Evolutionary conservation across 2,888 invertebrate genomes (phyloP), one percentile per base, ranked within the genome.

Genomic region (Heliothis peltigera): DNA sequence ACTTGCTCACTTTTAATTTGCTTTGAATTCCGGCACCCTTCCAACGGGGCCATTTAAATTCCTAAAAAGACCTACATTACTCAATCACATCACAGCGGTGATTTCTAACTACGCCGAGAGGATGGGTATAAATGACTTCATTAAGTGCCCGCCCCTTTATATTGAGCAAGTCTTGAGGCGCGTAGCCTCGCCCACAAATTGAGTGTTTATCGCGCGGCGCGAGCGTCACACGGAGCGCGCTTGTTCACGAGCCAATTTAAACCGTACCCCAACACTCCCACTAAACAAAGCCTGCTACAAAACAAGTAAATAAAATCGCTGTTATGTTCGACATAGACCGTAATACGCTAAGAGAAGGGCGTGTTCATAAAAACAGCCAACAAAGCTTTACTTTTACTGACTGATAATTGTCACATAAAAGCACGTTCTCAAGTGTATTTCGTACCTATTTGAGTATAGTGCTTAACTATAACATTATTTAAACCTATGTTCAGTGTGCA

Each of bases 241-340:
- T 81, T 83, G 85, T 91, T 91, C 87, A 83, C 82, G 82, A 90
- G 84, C 83, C 89, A 91, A 91, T 93, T 91, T 89, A 86, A 91
- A 87, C 81, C 83, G 79, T 85, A 86, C 80, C 78, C 76, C 83
- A 83, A 79, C 86, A 82, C 80, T 81, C 76, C 72, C 79, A 77
- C 77, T 79, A 84, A 85, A 87, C 86, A 89, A 91, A 90, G 84
- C 83, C 81, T 80, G 83, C 81, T 80, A 81, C 84, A 87, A 87
- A 90, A 91, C 89, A 90, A 88, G 86, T 88, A 90, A 89, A 91
- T 90, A 90, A 91, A 90, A 89, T 86, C 75, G 75, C 46, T 47
- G 49, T 80, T 72, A 76, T 76, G 77, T 84, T 73, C 66, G 68
- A 75, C 75, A 77, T 72, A 68, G 61, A 77, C 66, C 63, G 74